Base-by-base conservation (phyloP, 2,113 vertebrate genomes). In the Uria aalge region DNA sequence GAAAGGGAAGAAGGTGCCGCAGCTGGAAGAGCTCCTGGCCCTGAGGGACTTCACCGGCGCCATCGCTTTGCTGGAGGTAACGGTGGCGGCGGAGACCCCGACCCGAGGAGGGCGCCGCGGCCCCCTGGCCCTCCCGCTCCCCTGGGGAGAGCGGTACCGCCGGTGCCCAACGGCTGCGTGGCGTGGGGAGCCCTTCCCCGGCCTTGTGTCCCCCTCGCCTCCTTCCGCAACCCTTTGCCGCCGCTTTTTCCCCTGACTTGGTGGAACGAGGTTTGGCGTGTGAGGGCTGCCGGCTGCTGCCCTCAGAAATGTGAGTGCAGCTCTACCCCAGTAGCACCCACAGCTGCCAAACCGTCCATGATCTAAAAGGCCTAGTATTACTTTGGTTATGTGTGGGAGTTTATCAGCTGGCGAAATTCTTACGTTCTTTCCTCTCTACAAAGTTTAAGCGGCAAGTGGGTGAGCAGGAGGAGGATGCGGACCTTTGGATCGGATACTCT, bases 21-120 rank as follows among this genome's bases (percentile, higher is more conserved):
- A 98, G 36, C 88, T 99, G 71, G 99, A 99, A 69, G 99, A 99
- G 59, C 99, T 99, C 48, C 97, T 99, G 68, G 97, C 97, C 32
- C 98, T 97, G 92, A 98, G 99, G 85, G 99, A 99, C 96, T 99
- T 99, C 96, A 98, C 99, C 8, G 99, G 99, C 23, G 99, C 99
- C 12, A 97, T 99, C 85, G 99, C 99, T 12, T 96, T 99, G 6
- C 89, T 99, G 89, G 99, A 99, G 99, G 99, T 99, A 97, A 97
- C 21, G 72, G 74, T 27, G 21, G 32, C 5, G 17, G 14, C 11
- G 27, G 32, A 32, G 53, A 36, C 15, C 24, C 30, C 21, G 19
- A 32, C 29, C 41, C 22, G 10, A 38, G 52, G 9, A 19, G 57
- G 56, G 43, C 12, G 11, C 43, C 32, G 24, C 36, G 6, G n/a